Evolutionary conservation across 1,140 invertebrate genomes (phyloP), one percentile per base, ranked within the genome.

Genomic region (Lanistes nyassanus): DNA sequence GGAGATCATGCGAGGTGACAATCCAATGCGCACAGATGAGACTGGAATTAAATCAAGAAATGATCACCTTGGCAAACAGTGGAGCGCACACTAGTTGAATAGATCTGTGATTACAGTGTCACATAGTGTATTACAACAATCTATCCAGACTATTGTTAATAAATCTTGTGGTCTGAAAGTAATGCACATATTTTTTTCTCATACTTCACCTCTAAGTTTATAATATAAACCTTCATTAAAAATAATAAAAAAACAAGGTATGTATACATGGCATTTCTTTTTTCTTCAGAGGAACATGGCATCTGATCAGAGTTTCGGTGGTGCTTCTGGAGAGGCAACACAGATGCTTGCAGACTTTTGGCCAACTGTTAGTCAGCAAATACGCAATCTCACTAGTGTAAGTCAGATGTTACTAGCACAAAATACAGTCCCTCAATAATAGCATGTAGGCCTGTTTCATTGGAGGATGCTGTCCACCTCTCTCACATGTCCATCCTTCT

Each of bases 291-390:
- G 56, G 42, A 74, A 47, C 21, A 80, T 76, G 75, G 67, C 79
- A 36, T 34, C 55, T 19, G 79, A 80, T 56, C 67, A 56, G 9
- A 67, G 19, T 47, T 80, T 73, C 68, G 64, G 51, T 64, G 72
- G 62, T 42, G 31, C 78, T 3, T 81, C 82, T 31, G 77, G 76
- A 23, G 83, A 86, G 71, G 84, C 85, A 67, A 73, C 82, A 34
- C 76, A 79, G 29, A 83, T 87, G 84, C 68, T 87, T 21, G 66
- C 72, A 19, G 78, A 83, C 31, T 87, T 87, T 72, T 87, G 86
- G 86, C 83, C 85, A 23, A 80, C 82, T 62, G 80, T 80, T 36
- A 77, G 80, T 39, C 75, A 83, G 51, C 81, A 83, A 26, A 85
- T 87, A 31, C 78, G 81, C 76, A 80, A 79, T 34, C 67, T 86